A percentile compares a stretch with the other conserved stretches of the same genome.
Conservation (phyloP, 2,888 invertebrate species). For the Calameuta idolon region DNA sequence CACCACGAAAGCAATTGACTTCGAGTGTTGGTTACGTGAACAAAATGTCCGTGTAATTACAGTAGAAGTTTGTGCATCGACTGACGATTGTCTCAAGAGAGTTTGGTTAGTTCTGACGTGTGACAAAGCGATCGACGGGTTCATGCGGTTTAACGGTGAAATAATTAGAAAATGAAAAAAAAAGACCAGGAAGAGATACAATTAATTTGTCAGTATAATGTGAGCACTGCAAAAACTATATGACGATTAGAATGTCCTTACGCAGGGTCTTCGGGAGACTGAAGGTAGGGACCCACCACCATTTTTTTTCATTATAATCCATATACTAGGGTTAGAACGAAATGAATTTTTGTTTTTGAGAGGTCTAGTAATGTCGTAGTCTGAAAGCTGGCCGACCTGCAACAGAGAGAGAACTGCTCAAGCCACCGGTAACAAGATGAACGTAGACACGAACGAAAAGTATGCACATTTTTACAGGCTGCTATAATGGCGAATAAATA, state of each 20-base stretch:
- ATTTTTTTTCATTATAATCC: conserved; percentile 47
- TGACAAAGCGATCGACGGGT: background rate
- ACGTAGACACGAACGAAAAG: conserved; percentile 35
- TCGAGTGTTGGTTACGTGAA: background rate
- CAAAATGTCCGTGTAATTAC: background rate
- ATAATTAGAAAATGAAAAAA: background rate
- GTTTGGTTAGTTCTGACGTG: background rate
- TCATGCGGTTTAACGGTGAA: background rate
- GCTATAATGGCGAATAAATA: conserved; percentile 7
- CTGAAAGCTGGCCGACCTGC: conserved; percentile 69
- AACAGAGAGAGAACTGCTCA: conserved; percentile 66
- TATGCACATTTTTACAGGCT: conserved; percentile 12
- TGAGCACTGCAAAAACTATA: background rate
- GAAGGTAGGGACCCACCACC: conserved; percentile 60
- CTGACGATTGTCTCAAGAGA: background rate
- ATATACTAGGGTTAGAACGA: conserved; percentile 55
- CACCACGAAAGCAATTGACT: background rate
- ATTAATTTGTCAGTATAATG: background rate
- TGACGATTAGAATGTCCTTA: conserved; percentile 32
- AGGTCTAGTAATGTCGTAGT: conserved; percentile 69
- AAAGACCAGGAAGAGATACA: background rate
- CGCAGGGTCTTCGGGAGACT: conserved; percentile 34
- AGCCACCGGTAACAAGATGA: conserved; percentile 48
- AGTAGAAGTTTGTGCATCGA: background rate
- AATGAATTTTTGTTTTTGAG: conserved; percentile 55